Evolutionary conservation across 2,113 vertebrate species (phyloP).

Genomic region (Rostratula benghalensis): DNA sequence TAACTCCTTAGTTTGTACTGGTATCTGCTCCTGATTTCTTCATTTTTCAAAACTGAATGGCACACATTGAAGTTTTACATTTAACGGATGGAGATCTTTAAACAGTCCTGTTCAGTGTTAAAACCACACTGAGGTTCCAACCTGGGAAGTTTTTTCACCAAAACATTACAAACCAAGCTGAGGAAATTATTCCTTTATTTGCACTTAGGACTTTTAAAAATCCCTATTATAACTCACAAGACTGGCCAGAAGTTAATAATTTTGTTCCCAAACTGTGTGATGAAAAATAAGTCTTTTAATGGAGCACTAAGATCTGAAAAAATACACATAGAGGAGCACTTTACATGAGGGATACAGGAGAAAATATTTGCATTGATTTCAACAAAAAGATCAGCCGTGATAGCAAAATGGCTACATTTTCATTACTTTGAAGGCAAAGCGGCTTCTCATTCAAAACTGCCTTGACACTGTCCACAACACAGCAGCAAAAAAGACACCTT

Average conservation of each 20-base stretch:
- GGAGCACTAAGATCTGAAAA: background rate
- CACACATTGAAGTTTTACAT: background rate
- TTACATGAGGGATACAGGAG: background rate
- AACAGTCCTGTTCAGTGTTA: background rate
- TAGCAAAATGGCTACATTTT: background rate
- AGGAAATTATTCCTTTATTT: background rate
- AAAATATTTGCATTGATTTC: background rate
- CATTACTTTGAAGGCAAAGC: background rate
- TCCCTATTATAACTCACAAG: background rate
- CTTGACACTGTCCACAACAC: background rate
- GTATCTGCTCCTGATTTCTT: background rate
- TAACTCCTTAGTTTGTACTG: background rate
- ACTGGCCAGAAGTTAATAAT: background rate
- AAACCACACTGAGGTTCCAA: background rate
- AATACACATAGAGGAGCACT: background rate
- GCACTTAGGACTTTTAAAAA: background rate
- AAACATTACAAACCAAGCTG: slow-evolving; percentile 13
- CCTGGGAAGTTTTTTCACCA: background rate
- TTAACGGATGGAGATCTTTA: background rate
- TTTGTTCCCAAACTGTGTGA: background rate
- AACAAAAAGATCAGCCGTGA: background rate
- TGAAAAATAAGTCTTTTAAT: background rate
- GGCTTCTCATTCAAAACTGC: background rate
- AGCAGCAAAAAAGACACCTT: background rate
- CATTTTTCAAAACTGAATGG: background rate